Base-by-base conservation (phyloP, 2,797 vertebrate genomes). In the Halcyon smyrnensis region DNA sequence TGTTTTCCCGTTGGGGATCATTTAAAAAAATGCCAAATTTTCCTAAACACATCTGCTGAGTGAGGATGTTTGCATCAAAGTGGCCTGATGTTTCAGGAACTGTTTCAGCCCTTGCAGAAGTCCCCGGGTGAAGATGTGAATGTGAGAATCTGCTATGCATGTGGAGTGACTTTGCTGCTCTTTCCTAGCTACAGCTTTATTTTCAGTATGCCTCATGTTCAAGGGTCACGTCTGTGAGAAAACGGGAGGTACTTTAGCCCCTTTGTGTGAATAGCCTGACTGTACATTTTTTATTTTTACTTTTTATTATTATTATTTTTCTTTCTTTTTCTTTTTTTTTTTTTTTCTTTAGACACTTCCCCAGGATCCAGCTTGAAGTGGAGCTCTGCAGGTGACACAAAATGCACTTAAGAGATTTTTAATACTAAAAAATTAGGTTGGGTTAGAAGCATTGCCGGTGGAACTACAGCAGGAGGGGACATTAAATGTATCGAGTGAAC, bases 101-200 rank as follows among this genome's bases (percentile, higher is more conserved):
- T 19, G 25, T 30, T 88, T 86, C 0, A 1, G 48, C 83, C 76
- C 53, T 77, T 84, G 45, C 36, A 86, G 80, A 82, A 89, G 59
- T 94, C 92, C 92, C 82, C 65, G 16, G 71, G 77, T 9, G 0
- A 69, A 75, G 68, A 68, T 71, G 65, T 60, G 85, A 83, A 77
- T 88, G 83, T 81, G 76, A 93, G 86, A 90, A 93, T 39, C 83
- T 86, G 83, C 85, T 45, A 83, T 62, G 73, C 90, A 95, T 68
- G 76, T 60, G 48, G 76, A 95, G 65, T 7, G 25, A 64, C 65
- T 91, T 56, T 83, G 36, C 88, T 89, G 84, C 63, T 75, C 75
- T 94, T 84, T 84, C 73, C 73, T 84, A 68, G 57, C 36, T 70
- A 62, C 56, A 59, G 90, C 57, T 95, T 89, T 93, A 78, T 92